Base-by-base conservation (phyloP, 2,113 vertebrate genomes). In the Xenopus borealis region DNA sequence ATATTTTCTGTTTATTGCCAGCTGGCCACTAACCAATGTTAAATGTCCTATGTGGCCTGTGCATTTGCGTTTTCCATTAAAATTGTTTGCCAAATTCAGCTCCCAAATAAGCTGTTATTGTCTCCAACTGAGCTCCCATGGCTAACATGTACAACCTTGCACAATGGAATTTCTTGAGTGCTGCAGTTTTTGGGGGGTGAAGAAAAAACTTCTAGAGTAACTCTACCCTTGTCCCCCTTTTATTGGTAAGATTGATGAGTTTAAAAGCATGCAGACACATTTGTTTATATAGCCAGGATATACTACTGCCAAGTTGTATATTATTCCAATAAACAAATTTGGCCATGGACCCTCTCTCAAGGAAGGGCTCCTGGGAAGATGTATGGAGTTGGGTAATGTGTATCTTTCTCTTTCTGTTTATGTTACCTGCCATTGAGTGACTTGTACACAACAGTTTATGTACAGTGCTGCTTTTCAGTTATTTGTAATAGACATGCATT, bases 231-330 rank as follows among this genome's bases (percentile, higher is more conserved):
- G 55, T 57, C 44, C 30, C 33, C 47, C 47, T 62, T 57, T 70
- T 70, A 64, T 77, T 70, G 74, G 47, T 69, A 76, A 69, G 74
- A 77, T 77, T 63, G 74, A 77, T 77, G 74, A 77, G 74, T 77
- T 77, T 77, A 77, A 77, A 77, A 77, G 74, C 74, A 77, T 77
- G 69, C 57, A 55, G 27, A 77, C 70, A 57, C 74, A 64, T 77
- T 70, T 77, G 74, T 77, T 77, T 77, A 64, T 59, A 77, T 69
- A 77, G 61, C 47, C 67, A 70, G 74, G 67, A 64, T 70, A 77
- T 45, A 64, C 59, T 20, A 64, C 67, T 77, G 74, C 74, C 74
- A 77, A 69, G 61, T 61, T 77, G 74, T 70, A 62, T 70, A 77
- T 77, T 77, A 77, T 77, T 77, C 62, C 73, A 76, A 55, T 76